Percentiles rank a stretch among this genome's conserved stretches.
These are phyloP conservation scores for Aplodontia rufa DNA, from an alignment of 2,113 vertebrate species.

Conservation along the genomic window DNA sequence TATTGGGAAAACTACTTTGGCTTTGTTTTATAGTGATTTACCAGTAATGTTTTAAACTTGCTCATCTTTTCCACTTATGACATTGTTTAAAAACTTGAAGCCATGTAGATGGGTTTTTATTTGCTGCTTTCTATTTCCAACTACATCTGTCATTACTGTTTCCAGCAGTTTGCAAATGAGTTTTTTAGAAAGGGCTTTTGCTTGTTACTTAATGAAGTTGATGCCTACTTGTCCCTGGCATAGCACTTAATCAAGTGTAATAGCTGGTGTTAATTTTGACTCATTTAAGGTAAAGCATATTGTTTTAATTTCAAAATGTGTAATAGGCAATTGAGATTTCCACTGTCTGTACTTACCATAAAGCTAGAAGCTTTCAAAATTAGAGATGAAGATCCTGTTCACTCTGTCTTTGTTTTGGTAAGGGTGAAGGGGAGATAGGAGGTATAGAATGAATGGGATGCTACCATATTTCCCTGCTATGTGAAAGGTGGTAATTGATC, in stretches of 20 bases:
- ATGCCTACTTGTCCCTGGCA: not conserved
- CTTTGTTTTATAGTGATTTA: conserved; percentile 31
- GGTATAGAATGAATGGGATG: not conserved
- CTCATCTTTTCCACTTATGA: conserved; percentile 7
- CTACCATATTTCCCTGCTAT: not conserved
- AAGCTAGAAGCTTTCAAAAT: conserved; percentile 30
- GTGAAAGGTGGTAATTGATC: not conserved
- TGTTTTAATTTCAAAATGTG: not conserved
- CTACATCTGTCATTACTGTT: not conserved
- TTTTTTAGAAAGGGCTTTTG: conserved; percentile 39
- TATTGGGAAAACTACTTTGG: not conserved
- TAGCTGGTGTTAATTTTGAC: not conserved
- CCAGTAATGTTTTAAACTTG: conserved; percentile 15
- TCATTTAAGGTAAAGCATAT: not conserved
- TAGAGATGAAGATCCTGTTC: not conserved
- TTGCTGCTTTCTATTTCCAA: not conserved
- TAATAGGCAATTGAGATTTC: not conserved
- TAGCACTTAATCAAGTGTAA: not conserved
- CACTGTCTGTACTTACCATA: not conserved
- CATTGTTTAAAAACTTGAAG: conserved; percentile 46
- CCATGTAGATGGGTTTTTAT: not conserved
- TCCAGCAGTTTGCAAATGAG: not conserved
- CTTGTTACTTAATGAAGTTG: not conserved
- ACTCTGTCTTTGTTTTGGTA: not conserved
- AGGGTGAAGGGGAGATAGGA: not conserved